These are phyloP conservation scores for Rynchops niger DNA, from an alignment of 2,113 vertebrate genomes.

Conservation along the genomic window DNA sequence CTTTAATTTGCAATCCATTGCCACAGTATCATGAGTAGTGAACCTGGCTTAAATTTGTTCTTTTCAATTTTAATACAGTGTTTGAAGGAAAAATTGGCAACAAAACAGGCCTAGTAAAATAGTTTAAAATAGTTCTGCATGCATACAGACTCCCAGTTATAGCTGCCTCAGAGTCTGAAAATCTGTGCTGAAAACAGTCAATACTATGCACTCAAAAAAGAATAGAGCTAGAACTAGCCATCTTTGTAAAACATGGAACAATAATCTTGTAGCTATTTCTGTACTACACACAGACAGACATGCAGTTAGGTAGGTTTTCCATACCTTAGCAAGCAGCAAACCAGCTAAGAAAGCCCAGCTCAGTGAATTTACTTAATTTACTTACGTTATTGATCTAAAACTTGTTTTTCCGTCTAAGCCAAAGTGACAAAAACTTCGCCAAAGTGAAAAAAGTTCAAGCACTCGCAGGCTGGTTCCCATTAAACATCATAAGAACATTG, in stretches of 20 bases:
- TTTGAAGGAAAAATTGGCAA: not conserved
- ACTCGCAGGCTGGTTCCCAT: slow-evolving; percentile 8
- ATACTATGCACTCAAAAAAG: not conserved
- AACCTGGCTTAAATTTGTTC: not conserved
- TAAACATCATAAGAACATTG: slow-evolving; percentile 23
- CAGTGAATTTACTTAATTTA: slow-evolving; percentile 31
- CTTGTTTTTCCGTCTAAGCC: slow-evolving; percentile 32
- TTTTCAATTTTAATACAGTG: not conserved
- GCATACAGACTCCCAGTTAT: not conserved
- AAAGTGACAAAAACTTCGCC: slow-evolving; percentile 57
- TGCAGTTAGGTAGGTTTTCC: not conserved
- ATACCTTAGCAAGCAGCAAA: not conserved
- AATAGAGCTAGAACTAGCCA: not conserved
- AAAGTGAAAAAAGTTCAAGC: slow-evolving; percentile 40
- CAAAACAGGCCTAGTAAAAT: not conserved
- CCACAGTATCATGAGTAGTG: not conserved
- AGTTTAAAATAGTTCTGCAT: not conserved
- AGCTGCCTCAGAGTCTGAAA: not conserved
- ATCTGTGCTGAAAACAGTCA: not conserved
- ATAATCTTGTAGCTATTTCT: not conserved
- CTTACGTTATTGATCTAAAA: slow-evolving; percentile 47
- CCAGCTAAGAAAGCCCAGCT: not conserved
- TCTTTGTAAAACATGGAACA: not conserved
- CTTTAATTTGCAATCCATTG: not conserved
- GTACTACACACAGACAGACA: not conserved